phyloP scores from a whole-genome alignment of 1,140 invertebrate genomes.

The Caenorhabditis brenneri region DNA sequence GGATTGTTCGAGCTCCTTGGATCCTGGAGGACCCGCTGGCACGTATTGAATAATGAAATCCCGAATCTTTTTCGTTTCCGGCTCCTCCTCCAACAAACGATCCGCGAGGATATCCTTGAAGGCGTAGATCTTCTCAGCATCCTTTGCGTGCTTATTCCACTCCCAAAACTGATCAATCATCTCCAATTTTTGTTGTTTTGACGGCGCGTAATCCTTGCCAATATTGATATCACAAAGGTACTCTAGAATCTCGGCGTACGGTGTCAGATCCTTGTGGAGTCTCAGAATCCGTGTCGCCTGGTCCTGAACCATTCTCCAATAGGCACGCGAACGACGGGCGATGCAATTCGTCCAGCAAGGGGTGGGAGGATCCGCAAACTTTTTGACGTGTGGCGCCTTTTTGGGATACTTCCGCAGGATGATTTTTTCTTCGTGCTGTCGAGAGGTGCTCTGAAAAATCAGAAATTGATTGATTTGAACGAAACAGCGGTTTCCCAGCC shows the following conservation, averaged over 20 bases:
- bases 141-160: background rate
- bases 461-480: too few relatives aligned
- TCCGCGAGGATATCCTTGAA: background rate
- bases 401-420: background rate
- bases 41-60: background rate
- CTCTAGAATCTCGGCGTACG: too few relatives aligned
- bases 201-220: too few relatives aligned
- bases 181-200: background rate
- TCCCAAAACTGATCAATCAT: background rate
- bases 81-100: background rate
- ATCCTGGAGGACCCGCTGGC: too few relatives aligned
- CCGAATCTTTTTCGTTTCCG: background rate
- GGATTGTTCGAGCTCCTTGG: background rate
- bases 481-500: too few relatives aligned
- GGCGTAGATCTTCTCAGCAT: background rate
- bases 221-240: too few relatives aligned
- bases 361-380: background rate
- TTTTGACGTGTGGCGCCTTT: background rate
- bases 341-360: too few relatives aligned
- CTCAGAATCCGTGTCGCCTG: too few relatives aligned
- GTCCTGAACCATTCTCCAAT: too few relatives aligned
- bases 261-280: too few relatives aligned
- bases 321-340: too few relatives aligned
- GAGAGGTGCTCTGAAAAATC: background rate
- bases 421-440: too few relatives aligned